phyloP scores from a whole-genome alignment of 2,888 invertebrate species.

The Eupeodes latifasciatus region DNA sequence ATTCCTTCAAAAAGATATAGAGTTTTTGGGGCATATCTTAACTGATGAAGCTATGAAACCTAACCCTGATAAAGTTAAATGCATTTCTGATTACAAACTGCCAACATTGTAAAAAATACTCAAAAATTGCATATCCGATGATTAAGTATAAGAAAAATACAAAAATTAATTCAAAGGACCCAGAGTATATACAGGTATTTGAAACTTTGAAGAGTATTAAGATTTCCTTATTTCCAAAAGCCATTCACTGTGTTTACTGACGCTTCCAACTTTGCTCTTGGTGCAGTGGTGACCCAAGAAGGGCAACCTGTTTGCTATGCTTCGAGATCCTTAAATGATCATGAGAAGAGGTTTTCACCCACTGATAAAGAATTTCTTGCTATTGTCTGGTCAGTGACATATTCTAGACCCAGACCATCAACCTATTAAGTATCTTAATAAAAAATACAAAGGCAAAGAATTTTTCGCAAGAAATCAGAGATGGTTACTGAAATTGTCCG shows the following conservation, averaged over 20 bases:
- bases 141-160: constrained; percentile 12
- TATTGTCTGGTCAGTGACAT: constrained; percentile 15
- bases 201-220: not conserved
- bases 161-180: not conserved
- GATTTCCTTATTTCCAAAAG: too few species aligned
- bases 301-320: not conserved
- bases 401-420: constrained; percentile 8
- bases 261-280: constrained; percentile 17
- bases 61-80: constrained; percentile 34
- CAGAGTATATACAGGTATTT: not conserved
- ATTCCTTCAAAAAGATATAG: constrained; percentile 1
- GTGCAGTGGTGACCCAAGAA: not conserved
- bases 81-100: not conserved
- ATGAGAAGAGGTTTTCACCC: constrained; percentile 14
- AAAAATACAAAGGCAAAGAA: not conserved
- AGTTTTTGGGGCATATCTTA: constrained; percentile 3
- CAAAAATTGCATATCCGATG: constrained; percentile 16
- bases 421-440: not conserved
- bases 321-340: not conserved
- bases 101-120: not conserved
- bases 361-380: constrained; percentile 14
- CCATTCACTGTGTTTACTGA: not conserved
- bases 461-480: not conserved
- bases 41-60: constrained; percentile 40
- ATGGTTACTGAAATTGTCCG: constrained; percentile 19